Base-by-base conservation (phyloP, 2,797 vertebrate genomes). In the Botia almorhae region DNA sequence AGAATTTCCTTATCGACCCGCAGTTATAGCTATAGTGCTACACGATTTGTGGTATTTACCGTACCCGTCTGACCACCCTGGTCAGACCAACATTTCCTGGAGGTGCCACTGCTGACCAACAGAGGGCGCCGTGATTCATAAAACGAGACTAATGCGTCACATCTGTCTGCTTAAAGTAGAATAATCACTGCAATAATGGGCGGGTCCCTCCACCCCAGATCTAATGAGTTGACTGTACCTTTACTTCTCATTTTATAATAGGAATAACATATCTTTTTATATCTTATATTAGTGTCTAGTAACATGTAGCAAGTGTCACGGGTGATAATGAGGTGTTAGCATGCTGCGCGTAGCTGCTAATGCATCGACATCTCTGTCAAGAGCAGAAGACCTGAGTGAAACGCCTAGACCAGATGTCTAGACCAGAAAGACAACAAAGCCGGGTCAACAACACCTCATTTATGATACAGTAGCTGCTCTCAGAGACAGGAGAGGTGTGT, bases 41-140 rank as follows among this genome's bases (percentile, higher is more conserved):
- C 48, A 51, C n/a, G 29, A 13, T 19, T 29, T 33, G 39, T 50
- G 43, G n/a, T 4, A 72, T 11, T 48, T 4, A 65, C 21, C 16
- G 14, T 78, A 26, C 3, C 10, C 16, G 6, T 53, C 21, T 50
- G 46, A n/a, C 51, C 50, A n/a, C 19, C 16, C 8, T 61, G 33
- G 43, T 74, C 23, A n/a, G n/a, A n/a, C n/a, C n/a, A 39, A 13
- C n/a, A 7, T 33, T 14, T 58, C 4, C n/a, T 55, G 29, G 86
- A 48, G 83, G 84, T 82, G 78, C 76, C 50, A 39, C 12, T 50
- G 76, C 78, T 90, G 86, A 76, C 91, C 93, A 92, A 90, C 87
- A 92, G 93, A 89, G 90, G 85, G 89, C 76, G 86, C 85, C 91
- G 64, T 89, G 72, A 86, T 78, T 89, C 85, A 16, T 16, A 33